phyloP scores from a whole-genome alignment of 37 sponge, comb jelly and placozoan species.

The Amphimedon queenslandica region DNA sequence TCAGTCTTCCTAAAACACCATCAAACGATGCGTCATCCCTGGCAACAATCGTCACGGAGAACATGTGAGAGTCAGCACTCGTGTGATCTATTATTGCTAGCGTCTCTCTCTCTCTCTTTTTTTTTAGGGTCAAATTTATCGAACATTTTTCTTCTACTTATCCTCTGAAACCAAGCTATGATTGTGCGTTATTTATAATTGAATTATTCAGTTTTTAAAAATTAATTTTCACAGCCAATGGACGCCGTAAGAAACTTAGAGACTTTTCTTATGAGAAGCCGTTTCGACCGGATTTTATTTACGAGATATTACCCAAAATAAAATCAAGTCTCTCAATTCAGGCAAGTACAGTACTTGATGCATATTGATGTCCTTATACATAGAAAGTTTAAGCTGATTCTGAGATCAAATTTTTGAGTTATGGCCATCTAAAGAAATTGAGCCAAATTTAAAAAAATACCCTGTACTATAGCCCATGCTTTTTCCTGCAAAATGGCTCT shows the following conservation, averaged over 20 bases:
- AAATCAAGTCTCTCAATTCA: constrained; percentile 46
- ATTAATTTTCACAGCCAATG: too few relatives aligned
- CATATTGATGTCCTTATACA: constrained; percentile 10
- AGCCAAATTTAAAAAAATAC: too few relatives aligned
- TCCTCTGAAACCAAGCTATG: background rate
- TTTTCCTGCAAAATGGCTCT: too few relatives aligned
- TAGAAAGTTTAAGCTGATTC: too few relatives aligned
- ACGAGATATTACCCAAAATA: constrained; percentile 66
- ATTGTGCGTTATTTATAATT: too few relatives aligned
- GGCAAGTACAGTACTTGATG: constrained; percentile 17
- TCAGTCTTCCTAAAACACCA: constrained; percentile 38
- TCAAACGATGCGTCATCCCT: constrained; percentile 25
- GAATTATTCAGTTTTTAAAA: too few relatives aligned
- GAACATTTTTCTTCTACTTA: background rate
- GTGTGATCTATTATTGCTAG: too few relatives aligned
- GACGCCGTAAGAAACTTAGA: background rate
- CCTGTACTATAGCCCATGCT: too few relatives aligned
- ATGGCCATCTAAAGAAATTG: too few relatives aligned
- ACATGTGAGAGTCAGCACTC: constrained; percentile 78
- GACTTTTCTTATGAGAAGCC: constrained; percentile 54
- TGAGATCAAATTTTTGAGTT: too few relatives aligned
- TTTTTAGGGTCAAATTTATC: background rate
- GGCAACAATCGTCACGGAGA: constrained; percentile 57
- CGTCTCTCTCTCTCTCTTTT: background rate
- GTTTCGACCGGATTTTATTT: constrained; percentile 69